A percentile compares a stretch with the other conserved stretches of the same genome.
phyloP scores from a whole-genome alignment of 2,113 vertebrate species.

The Chrysochloris asiatica region DNA sequence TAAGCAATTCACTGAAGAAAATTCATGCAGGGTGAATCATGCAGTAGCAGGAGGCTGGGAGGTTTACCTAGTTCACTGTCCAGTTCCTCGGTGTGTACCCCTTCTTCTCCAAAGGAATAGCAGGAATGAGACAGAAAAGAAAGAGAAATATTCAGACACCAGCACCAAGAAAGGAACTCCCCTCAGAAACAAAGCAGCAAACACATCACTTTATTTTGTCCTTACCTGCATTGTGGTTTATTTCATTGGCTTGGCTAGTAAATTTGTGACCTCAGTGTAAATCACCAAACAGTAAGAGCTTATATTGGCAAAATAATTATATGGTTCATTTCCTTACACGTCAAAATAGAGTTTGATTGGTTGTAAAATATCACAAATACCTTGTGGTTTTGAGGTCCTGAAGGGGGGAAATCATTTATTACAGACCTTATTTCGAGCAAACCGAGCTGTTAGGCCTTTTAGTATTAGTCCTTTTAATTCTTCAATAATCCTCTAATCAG shows the following conservation, averaged over 20 bases:
- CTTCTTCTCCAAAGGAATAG: conserved; percentile 94
- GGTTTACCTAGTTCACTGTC: conserved; percentile 98
- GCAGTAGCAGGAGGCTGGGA: conserved; percentile 75
- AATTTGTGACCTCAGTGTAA: conserved; percentile 72
- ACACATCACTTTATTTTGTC: conserved; percentile 63
- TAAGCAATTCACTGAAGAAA: conserved; percentile 70
- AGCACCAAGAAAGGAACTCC: conserved; percentile 85
- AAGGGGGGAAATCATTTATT: conserved; percentile 57
- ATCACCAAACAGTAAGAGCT: conserved; percentile 59
- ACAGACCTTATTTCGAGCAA: conserved; percentile 65
- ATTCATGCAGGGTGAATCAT: conserved; percentile 72
- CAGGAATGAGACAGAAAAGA: conserved; percentile 86
- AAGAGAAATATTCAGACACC: conserved; percentile 86
- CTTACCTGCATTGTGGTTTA: conserved; percentile 78
- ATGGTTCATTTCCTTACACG: conserved; percentile 51
- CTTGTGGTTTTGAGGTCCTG: conserved; percentile 24
- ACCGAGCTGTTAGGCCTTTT: conserved; percentile 75
- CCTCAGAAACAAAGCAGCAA: conserved; percentile 81
- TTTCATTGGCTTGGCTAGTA: conserved; percentile 64
- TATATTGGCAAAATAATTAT: conserved; percentile 63
- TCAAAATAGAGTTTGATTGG: conserved; percentile 53
- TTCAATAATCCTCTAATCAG: conserved; percentile 76
- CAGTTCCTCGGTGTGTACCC: conserved; percentile 99
- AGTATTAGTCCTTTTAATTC: conserved; percentile 78
- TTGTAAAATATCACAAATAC: conserved; percentile 67